These are phyloP conservation scores for Tetramorium parvispinum DNA, from an alignment of 1,140 invertebrate genomes.

Conservation along the genomic window DNA sequence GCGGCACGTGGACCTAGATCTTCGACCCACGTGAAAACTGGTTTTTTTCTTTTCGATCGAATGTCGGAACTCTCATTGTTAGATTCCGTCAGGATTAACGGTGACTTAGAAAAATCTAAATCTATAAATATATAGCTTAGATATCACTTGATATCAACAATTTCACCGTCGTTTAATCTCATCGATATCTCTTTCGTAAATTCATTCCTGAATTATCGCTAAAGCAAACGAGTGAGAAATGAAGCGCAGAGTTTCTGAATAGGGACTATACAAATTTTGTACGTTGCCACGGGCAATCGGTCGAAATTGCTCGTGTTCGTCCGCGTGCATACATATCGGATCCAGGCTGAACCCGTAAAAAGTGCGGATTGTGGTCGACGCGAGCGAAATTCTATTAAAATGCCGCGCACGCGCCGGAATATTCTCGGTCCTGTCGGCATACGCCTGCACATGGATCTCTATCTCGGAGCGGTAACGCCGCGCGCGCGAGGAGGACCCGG, in stretches of 20 bases:
- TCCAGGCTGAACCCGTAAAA: not conserved
- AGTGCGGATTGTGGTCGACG: not conserved
- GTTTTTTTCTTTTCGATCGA: not conserved
- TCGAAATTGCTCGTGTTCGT: not conserved
- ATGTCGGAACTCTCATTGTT: no score
- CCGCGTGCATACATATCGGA: not conserved
- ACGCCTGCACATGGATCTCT: constrained; percentile 71
- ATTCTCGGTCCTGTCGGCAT: not conserved
- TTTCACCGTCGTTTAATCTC: no score
- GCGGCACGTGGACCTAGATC: not conserved
- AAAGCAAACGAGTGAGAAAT: not conserved
- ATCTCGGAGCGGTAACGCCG: constrained; percentile 44
- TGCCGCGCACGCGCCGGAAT: constrained; percentile 12
- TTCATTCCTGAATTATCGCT: not conserved
- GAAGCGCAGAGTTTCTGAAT: not conserved
- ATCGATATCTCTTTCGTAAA: not conserved
- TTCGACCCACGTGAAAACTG: not conserved
- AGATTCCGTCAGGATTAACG: not conserved
- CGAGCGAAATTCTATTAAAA: not conserved
- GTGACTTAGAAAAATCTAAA: not conserved
- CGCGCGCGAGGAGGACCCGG: constrained; percentile 36
- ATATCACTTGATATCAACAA: no score
- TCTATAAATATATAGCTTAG: not conserved
- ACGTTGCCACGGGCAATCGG: not conserved
- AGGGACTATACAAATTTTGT: not conserved